Percentiles rank a stretch among this genome's conserved stretches.
phyloP scores from a whole-genome alignment of 2,797 vertebrate species.

The Spea hammondii region DNA sequence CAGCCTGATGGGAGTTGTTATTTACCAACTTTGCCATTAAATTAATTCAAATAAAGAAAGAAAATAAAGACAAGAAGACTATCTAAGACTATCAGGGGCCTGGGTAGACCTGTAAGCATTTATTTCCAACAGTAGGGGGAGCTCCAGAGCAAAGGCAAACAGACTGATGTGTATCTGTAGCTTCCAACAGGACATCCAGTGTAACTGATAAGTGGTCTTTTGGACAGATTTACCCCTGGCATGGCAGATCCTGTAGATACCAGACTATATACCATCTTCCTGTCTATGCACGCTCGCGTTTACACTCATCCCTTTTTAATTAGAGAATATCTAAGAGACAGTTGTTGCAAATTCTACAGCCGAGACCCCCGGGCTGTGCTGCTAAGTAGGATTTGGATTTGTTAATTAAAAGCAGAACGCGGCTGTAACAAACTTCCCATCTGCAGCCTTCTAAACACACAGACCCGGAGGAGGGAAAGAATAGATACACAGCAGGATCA shows the following conservation, averaged over 20 bases:
- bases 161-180: not conserved
- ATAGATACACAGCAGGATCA: conserved; percentile 18
- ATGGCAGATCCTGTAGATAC: not conserved
- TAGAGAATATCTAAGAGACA: conserved; percentile 47
- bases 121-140: conserved; percentile 12
- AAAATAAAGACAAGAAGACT: no score
- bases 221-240: not conserved
- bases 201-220: not conserved
- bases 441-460: conserved; percentile 37
- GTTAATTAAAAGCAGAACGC: conserved; percentile 70
- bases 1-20: no score
- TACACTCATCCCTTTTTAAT: conserved; percentile 46
- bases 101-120: not conserved
- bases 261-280: not conserved
- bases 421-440: conserved; percentile 61
- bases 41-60: no score
- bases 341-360: conserved; percentile 39
- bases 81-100: not conserved
- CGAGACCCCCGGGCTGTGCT: conserved; percentile 63
- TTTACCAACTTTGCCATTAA: no score
- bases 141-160: conserved; percentile 1
- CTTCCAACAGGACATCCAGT: not conserved
- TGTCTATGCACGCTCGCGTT: not conserved
- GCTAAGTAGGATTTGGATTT: conserved; percentile 75
- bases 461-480: conserved; percentile 23